These are phyloP conservation scores for Macrophya alboannulata DNA, from an alignment of 2,888 invertebrate genomes.

Conservation along the genomic window DNA sequence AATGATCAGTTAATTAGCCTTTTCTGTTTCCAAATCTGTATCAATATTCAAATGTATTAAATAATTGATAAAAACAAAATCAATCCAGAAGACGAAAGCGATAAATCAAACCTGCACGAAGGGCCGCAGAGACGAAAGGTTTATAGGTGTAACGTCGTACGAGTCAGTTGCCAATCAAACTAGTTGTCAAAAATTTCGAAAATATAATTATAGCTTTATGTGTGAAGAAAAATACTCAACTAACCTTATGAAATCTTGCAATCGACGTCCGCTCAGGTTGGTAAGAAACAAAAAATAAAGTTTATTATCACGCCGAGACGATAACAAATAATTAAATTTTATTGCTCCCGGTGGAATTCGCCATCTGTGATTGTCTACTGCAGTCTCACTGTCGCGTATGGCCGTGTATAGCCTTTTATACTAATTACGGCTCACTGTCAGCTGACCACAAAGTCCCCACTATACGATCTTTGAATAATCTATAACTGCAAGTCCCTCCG, in stretches of 20 bases:
- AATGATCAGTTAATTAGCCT: background rate
- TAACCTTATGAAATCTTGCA: background rate
- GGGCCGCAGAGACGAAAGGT: background rate
- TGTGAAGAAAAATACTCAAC: conserved; percentile 5
- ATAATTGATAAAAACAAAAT: background rate
- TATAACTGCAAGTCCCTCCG: conserved; percentile 2
- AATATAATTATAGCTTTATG: background rate
- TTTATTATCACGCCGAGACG: background rate
- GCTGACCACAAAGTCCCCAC: conserved; percentile 61
- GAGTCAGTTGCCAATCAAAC: no score
- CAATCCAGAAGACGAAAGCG: background rate
- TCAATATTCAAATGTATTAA: background rate
- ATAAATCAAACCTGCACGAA: background rate
- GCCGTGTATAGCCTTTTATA: conserved; percentile 58
- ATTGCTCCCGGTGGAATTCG: background rate
- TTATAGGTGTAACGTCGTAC: no score
- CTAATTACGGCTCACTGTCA: conserved; percentile 58
- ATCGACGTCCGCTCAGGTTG: background rate
- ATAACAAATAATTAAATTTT: background rate
- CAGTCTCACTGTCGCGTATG: conserved; percentile 28
- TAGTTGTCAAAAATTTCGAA: no score
- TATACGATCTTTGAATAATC: conserved; percentile 22
- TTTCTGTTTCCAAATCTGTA: background rate
- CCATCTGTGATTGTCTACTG: conserved; percentile 11
- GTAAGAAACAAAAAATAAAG: background rate